Evolutionary conservation across 2,113 vertebrate genomes (phyloP).

Genomic region (Datnioides undecimradiatus): DNA sequence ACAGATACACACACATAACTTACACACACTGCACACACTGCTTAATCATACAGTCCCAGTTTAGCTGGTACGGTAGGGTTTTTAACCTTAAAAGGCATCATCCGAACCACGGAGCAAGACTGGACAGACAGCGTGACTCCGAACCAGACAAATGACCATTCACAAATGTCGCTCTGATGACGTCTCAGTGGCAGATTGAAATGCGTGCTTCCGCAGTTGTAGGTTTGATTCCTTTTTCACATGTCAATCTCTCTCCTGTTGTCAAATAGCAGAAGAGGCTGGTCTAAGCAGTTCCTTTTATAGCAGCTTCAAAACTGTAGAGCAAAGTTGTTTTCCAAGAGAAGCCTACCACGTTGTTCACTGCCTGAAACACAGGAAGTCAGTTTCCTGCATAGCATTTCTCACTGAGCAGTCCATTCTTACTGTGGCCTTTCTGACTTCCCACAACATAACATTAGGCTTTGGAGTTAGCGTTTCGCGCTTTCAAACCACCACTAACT

Average conservation of each 20-base stretch:
- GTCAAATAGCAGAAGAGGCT: not conserved
- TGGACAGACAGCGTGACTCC: constrained; percentile 44
- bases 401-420: not conserved
- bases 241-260: not conserved
- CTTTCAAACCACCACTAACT: not conserved
- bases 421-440: not conserved
- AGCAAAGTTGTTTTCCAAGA: not conserved
- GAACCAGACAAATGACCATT: constrained; percentile 17
- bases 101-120: not conserved
- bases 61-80: constrained; percentile 16
- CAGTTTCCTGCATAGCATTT: no score
- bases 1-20: not conserved
- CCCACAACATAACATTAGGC: not conserved
- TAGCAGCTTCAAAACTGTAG: not conserved
- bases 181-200: not conserved
- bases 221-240: constrained; percentile 23
- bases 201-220: not conserved
- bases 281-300: not conserved
- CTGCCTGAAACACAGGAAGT: not conserved
- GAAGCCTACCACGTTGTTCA: not conserved
- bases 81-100: constrained; percentile 67
- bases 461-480: not conserved
- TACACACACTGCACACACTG: constrained; percentile 15
- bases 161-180: constrained; percentile 12
- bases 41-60: constrained; percentile 27